Evolutionary conservation across 2,888 invertebrate genomes (phyloP).

Genomic region (Timandra comae): DNA sequence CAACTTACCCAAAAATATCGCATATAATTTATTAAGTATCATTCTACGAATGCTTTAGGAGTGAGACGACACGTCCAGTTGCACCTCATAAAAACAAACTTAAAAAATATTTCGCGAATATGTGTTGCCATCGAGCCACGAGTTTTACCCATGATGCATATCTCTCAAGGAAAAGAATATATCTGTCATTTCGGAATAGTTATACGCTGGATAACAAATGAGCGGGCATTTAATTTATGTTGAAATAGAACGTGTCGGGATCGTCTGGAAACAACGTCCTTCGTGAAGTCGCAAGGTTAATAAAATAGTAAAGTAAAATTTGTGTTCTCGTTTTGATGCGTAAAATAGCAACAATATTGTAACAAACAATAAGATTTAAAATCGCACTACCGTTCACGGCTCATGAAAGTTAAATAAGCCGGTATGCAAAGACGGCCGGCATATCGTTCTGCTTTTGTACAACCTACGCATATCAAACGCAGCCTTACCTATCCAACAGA

Average conservation of each 20-base stretch:
- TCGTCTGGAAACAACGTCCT: constrained; percentile 28
- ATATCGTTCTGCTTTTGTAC: not conserved
- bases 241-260: constrained; percentile 32
- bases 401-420: no score
- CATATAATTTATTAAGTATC: constrained; percentile 68
- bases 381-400: no score
- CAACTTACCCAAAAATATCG: constrained; percentile 71
- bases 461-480: constrained; percentile 41
- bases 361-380: constrained; percentile 1
- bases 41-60: constrained; percentile 61
- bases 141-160: constrained; percentile 48
- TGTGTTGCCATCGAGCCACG: constrained; percentile 38
- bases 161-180: constrained; percentile 41
- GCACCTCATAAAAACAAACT: constrained; percentile 71
- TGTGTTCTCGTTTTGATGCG: constrained; percentile 1
- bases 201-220: constrained; percentile 40
- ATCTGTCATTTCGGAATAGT: constrained; percentile 49
- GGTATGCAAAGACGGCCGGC: not conserved
- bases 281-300: constrained; percentile 18
- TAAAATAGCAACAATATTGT: not conserved
- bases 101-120: constrained; percentile 53
- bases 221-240: constrained; percentile 39
- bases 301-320: not conserved
- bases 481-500: constrained; percentile 56
- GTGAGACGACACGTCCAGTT: constrained; percentile 54